phyloP scores from a whole-genome alignment of 2,888 invertebrate genomes.

The Leptopilina syphax region DNA sequence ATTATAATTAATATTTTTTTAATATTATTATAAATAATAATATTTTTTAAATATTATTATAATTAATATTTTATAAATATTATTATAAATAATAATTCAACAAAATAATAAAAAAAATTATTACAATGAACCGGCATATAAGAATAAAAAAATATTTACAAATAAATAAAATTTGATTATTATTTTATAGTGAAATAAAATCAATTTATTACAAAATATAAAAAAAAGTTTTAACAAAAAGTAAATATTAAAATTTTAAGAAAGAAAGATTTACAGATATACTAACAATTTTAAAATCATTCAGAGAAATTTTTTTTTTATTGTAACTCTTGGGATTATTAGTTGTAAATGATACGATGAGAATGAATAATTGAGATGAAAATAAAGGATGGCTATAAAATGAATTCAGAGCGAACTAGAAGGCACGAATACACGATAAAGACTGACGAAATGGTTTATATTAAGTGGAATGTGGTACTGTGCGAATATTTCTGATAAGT shows the following conservation, averaged over 20 bases:
- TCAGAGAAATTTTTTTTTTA: neutral
- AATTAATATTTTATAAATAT: neutral
- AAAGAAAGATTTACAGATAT: too few species aligned
- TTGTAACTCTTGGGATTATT: neutral
- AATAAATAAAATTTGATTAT: too few species aligned
- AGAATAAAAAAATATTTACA: too few species aligned
- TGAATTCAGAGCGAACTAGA: conserved; percentile 11
- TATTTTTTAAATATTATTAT: neutral
- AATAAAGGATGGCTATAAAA: neutral
- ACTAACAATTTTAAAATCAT: too few species aligned
- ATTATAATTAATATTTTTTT: neutral
- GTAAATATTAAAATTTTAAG: too few species aligned
- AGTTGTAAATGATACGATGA: neutral
- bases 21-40: neutral
- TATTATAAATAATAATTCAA: neutral
- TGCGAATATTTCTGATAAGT: conserved; percentile 54
- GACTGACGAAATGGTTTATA: conserved; percentile 50
- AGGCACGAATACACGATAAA: conserved; percentile 53
- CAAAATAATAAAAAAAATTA: neutral
- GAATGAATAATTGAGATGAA: neutral
- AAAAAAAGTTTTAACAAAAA: too few species aligned
- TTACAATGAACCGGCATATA: too few species aligned
- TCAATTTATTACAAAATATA: too few species aligned
- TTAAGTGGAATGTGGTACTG: conserved; percentile 23
- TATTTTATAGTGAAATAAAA: too few species aligned